These are phyloP conservation scores for Brachyptera putata DNA, from an alignment of 2,888 invertebrate species.

Conservation along the genomic window DNA sequence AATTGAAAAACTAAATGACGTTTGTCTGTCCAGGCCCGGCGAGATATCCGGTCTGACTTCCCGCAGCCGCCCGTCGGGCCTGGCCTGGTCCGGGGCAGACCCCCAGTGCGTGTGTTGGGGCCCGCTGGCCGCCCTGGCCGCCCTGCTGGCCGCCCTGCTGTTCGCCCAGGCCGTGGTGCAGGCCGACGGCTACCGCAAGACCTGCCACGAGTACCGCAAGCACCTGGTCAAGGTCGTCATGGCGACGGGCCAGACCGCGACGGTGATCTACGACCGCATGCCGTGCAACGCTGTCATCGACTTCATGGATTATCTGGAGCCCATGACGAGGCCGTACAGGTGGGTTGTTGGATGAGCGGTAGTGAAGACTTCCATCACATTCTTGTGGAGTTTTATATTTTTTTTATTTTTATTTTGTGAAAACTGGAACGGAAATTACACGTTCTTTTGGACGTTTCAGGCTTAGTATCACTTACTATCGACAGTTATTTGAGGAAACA, in stretches of 20 bases:
- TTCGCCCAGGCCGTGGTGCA: conserved; percentile 64
- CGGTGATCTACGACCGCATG: conserved; percentile 24
- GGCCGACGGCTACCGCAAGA: conserved; percentile 67
- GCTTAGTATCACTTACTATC: no score
- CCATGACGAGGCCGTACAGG: conserved; percentile 38
- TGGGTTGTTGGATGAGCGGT: not conserved
- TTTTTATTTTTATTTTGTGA: no score
- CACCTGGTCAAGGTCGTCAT: conserved; percentile 53
- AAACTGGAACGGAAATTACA: no score
- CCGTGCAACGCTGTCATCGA: conserved; percentile 47
- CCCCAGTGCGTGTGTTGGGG: conserved; percentile 67
- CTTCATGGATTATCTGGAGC: conserved; percentile 79
- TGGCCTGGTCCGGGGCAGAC: conserved; percentile 50
- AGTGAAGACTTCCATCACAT: no score
- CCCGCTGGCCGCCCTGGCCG: conserved; percentile 57
- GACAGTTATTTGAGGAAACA: no score
- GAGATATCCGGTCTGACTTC: not conserved
- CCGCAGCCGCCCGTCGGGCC: conserved; percentile 39
- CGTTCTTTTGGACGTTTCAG: no score
- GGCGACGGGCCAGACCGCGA: conserved; percentile 21
- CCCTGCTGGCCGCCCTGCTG: conserved; percentile 60
- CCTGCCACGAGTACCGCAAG: conserved; percentile 71
- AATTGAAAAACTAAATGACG: no score
- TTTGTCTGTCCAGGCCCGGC: not conserved
- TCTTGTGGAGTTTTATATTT: no score